These are phyloP conservation scores for Tortrix viridana DNA, from an alignment of 2,888 invertebrate species.

Conservation along the genomic window DNA sequence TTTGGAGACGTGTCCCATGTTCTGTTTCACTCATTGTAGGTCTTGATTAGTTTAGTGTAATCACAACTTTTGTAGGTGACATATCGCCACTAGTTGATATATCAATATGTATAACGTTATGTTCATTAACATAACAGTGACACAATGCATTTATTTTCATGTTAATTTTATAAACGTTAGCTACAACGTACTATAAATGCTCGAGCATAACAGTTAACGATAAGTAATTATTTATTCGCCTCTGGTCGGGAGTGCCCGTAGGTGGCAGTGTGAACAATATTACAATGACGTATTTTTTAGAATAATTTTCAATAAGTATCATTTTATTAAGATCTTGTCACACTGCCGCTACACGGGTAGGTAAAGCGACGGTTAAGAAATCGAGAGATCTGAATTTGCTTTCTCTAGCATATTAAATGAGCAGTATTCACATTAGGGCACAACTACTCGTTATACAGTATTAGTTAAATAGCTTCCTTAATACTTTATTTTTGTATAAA, in stretches of 20 bases:
- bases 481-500: slow-evolving; percentile 69
- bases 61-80: slow-evolving; percentile 74
- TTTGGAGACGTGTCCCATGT: slow-evolving; percentile 60
- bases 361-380: slow-evolving; percentile 56
- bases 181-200: slow-evolving; percentile 79
- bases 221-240: slow-evolving; percentile 78
- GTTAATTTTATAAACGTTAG: slow-evolving; percentile 82
- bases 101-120: slow-evolving; percentile 74
- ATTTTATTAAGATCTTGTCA: slow-evolving; percentile 57
- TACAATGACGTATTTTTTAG: slow-evolving; percentile 64
- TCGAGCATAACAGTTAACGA: slow-evolving; percentile 75
- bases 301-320: slow-evolving; percentile 67
- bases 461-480: slow-evolving; percentile 70
- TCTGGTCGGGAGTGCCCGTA: slow-evolving; percentile 52
- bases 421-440: slow-evolving; percentile 74
- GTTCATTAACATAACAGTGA: slow-evolving; percentile 81
- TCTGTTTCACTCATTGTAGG: slow-evolving; percentile 62
- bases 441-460: slow-evolving; percentile 72
- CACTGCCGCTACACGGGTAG: slow-evolving; percentile 53
- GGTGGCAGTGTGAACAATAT: slow-evolving; percentile 60
- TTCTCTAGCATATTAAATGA: slow-evolving; percentile 60
- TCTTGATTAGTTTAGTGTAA: slow-evolving; percentile 78
- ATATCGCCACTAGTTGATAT: slow-evolving; percentile 67
- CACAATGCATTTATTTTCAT: slow-evolving; percentile 84
- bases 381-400: slow-evolving; percentile 76